phyloP scores from a whole-genome alignment of 2,113 vertebrate species.

The Pavo muticus region DNA sequence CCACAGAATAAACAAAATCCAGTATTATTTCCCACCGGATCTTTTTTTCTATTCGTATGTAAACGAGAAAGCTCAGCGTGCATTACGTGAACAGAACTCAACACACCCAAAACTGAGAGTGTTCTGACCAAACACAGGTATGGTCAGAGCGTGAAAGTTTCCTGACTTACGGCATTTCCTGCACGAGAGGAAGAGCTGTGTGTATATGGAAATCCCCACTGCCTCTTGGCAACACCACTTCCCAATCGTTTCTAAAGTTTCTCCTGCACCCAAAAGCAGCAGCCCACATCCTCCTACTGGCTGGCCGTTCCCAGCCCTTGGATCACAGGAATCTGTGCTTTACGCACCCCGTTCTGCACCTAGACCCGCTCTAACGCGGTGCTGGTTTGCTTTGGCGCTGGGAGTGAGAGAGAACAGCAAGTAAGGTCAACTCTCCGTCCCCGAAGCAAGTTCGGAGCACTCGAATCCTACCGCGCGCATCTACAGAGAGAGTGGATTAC shows the following conservation, averaged over 20 bases:
- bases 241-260: background rate
- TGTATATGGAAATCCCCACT: background rate
- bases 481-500: background rate
- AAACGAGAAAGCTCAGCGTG: background rate
- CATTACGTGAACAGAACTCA: rapidly evolving
- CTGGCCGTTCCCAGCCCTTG: rapidly evolving
- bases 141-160: background rate
- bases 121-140: background rate
- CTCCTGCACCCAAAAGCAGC: background rate
- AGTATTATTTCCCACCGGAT: rapidly evolving
- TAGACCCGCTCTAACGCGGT: rapidly evolving
- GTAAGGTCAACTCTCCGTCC: background rate
- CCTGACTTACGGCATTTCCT: background rate
- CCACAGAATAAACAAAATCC: background rate
- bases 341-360: rapidly evolving
- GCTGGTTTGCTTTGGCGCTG: rapidly evolving
- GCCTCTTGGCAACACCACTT: no score
- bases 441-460: rapidly evolving
- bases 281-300: background rate
- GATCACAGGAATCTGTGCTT: rapidly evolving
- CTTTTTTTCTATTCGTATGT: rapidly evolving
- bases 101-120: background rate
- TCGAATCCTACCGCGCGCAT: background rate
- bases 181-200: rapidly evolving
- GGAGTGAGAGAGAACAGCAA: background rate